Evolutionary conservation across 2,888 invertebrate genomes (phyloP).

Genomic region (Saturnia japonica): DNA sequence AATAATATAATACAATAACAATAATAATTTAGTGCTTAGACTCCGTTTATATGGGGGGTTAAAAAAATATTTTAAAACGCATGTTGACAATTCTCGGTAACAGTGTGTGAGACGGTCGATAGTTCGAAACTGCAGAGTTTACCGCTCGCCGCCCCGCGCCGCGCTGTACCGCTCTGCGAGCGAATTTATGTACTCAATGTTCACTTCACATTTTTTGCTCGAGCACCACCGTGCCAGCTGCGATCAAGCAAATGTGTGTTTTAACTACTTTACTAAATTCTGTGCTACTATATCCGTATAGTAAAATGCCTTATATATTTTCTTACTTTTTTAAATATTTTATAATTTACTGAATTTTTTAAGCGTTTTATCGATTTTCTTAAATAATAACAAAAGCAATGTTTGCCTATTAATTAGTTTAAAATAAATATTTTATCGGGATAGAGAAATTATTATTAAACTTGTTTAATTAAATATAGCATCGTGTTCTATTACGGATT

Average conservation of each 20-base stretch:
- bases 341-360: too few species aligned
- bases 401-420: too few species aligned
- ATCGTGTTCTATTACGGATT: too few species aligned
- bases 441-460: too few species aligned
- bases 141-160: constrained; percentile 30
- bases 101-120: constrained; percentile 27
- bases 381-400: too few species aligned
- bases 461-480: too few species aligned
- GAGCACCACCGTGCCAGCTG: constrained; percentile 16
- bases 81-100: constrained; percentile 7
- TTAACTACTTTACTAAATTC: constrained; percentile 3
- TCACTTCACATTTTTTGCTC: constrained; percentile 31
- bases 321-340: neutral
- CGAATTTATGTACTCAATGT: constrained; percentile 21
- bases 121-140: constrained; percentile 38
- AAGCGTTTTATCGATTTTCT: too few species aligned
- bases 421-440: too few species aligned
- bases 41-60: too few species aligned
- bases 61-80: too few species aligned
- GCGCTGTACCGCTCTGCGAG: constrained; percentile 24
- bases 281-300: neutral
- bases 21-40: too few species aligned
- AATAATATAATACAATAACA: too few species aligned
- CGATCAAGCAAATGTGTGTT: constrained; percentile 24
- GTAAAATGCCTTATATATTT: neutral